phyloP scores from a whole-genome alignment of 2,113 vertebrate species.

The Channa argus region DNA sequence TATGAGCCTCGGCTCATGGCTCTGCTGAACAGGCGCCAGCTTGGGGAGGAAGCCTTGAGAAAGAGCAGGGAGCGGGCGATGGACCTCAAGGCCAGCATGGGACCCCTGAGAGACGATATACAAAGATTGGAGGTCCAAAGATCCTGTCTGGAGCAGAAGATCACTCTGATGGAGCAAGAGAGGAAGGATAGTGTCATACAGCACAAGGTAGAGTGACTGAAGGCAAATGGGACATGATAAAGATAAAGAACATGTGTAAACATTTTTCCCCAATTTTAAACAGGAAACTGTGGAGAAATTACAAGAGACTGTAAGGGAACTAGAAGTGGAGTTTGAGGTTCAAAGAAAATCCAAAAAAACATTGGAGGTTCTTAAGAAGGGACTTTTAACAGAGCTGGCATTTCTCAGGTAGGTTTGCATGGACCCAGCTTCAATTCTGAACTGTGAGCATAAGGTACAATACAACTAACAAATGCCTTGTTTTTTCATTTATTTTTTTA shows the following conservation, averaged over 20 bases:
- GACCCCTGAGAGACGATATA: constrained; percentile 84
- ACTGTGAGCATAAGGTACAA: neutral
- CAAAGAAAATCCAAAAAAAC: constrained; percentile 86
- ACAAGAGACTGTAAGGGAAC: constrained; percentile 84
- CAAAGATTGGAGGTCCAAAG: constrained; percentile 84
- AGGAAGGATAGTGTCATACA: constrained; percentile 83
- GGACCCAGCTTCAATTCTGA: neutral
- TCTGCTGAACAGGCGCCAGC: constrained; percentile 85
- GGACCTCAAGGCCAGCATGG: constrained; percentile 82
- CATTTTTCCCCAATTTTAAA: neutral
- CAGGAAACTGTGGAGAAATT: constrained; percentile 88
- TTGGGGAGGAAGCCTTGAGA: constrained; percentile 84
- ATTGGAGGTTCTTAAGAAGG: constrained; percentile 83
- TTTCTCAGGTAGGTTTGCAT: constrained; percentile 84
- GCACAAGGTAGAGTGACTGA: constrained; percentile 83
- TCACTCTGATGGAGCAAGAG: constrained; percentile 84
- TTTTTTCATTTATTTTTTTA: constrained; percentile 12
- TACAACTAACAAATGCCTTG: neutral
- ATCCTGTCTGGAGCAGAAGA: constrained; percentile 85
- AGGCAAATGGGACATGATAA: neutral
- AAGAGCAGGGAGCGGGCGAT: constrained; percentile 83
- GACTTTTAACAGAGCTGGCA: constrained; percentile 85
- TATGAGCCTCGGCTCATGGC: constrained; percentile 89
- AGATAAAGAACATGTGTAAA: neutral
- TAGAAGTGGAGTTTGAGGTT: constrained; percentile 84